Evolutionary conservation across 2,888 invertebrate genomes (phyloP).

Genomic region (Gasteruption jaculator): DNA sequence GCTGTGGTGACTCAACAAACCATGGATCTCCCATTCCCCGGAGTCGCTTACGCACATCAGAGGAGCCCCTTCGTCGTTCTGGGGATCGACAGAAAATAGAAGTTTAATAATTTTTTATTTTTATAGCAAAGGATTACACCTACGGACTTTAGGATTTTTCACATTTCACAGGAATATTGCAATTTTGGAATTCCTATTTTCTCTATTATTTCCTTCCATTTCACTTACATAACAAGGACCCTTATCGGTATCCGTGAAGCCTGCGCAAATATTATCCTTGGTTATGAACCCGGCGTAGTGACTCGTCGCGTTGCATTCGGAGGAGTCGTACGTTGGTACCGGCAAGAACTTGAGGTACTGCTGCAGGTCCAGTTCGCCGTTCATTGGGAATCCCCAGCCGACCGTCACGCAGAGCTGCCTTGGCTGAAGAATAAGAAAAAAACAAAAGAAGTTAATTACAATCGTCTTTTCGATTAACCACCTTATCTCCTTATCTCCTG

Average conservation of each 20-base stretch:
- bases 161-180: no score
- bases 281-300: constrained; percentile 60
- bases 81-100: constrained; percentile 14
- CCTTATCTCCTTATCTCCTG: background rate
- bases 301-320: constrained; percentile 60
- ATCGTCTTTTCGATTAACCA: background rate
- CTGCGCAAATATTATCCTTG: constrained; percentile 60
- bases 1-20: constrained; percentile 59
- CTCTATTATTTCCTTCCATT: no score
- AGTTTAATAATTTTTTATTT: background rate
- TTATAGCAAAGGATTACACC: no score
- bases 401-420: constrained; percentile 58
- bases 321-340: constrained; percentile 55
- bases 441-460: background rate
- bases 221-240: constrained; percentile 62
- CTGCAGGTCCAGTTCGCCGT: constrained; percentile 48
- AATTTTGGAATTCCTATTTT: no score
- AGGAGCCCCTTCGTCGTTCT: constrained; percentile 67
- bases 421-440: constrained; percentile 35
- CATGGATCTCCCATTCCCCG: constrained; percentile 60
- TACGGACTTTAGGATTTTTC: constrained; percentile 1
- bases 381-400: constrained; percentile 57
- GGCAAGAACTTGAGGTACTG: constrained; percentile 57
- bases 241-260: constrained; percentile 56
- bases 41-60: constrained; percentile 59